Evolutionary conservation across 2,888 invertebrate species (phyloP), one percentile per base, ranked within the genome.

Genomic region (Bombylius discolor): DNA sequence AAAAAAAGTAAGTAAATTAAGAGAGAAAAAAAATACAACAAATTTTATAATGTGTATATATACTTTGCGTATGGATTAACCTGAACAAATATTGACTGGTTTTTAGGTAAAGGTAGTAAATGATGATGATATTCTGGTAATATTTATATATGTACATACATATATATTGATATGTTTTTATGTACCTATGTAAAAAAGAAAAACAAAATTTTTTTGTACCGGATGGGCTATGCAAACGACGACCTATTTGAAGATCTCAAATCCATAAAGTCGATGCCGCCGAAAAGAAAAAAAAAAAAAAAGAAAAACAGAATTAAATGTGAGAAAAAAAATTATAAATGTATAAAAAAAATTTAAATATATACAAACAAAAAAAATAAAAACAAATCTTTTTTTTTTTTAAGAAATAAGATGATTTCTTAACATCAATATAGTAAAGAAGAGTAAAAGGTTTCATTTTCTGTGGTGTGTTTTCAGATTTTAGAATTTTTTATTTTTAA

Each of bases 41-140:
- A 23, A 23, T 23, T 23, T 23, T 23, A 23, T 23, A 23, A 23
- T 23, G 23, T 23, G 23, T 23, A 23, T 56, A 56, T 55, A 56
- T 59, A 56, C 57, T 57, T 59, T 59, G 53, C 57, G 59, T 53
- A 56, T 56, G 39, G 59, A 59, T 59, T 59, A 59, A 57, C 59
- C 59, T 59, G 57, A 59, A 59, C 59, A 59, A 59, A 59, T 59
- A 59, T 59, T 59, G 57, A 57, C 55, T 51, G 51, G 57, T 52
- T 47, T 6, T 31, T 23, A 23, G 11, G 4, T 11, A 42, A 42
- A 42, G 12, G 12, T 11, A 42, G 4, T 11, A 42, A 42, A 23
- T 23, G 23, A 23, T 23, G 23, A 23, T 23, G 23, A 3, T 42
- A 8, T 42, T 11, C 39, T 8, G 36, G 36, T 42, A 42, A 8